Base-by-base conservation (phyloP, 2,888 invertebrate genomes). In the Arctia plantaginis region DNA sequence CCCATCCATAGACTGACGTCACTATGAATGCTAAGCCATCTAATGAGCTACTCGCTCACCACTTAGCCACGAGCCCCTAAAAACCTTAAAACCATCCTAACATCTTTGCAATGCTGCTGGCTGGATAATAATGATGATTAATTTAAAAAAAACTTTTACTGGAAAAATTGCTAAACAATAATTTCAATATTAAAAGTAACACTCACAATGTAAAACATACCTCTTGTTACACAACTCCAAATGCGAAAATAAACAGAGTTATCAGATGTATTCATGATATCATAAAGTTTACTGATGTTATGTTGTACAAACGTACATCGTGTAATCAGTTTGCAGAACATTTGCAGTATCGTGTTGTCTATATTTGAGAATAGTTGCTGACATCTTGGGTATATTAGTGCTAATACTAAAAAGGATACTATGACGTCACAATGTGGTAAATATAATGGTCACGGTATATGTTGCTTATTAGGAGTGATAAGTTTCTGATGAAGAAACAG, bases 221-320 rank as follows among this genome's bases (percentile, higher is more conserved):
- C 27, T 27, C 27, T 41, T 39, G 27, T 68, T 47, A 51, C 47
- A 33, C 10, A 51, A 68, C 35, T 35, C 20, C 35, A 35, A 7
- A 30, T 51, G 18, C 44, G 23, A 69, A 55, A 55, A 33, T 23
- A 51, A 69, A 55, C 47, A 55, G 23, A 55, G 68, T 69, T 51
- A 69, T 69, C 68, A 69, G 27, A 44, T 10, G 55, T 35, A 55
- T 35, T 69, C 13, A 35, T 35, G 30, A 35, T 51, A 33, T 47
- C 68, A 35, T 35, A 23, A 69, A 23, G 51, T 20, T 55, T 33
- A 69, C 47, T 69, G 33, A 51, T 69, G 51, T 69, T 69, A 55
- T 69, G 33, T 51, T 33, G 33, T 13, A 27, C 23, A 69, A 55
- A 55, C 23, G 35, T 23, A 18, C n/a, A 33, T 33, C 55, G 12